A percentile compares a stretch with the other conserved stretches of the same genome.
These are phyloP conservation scores for Maccullochella peelii DNA, from an alignment of 2,113 vertebrate genomes.

Conservation along the genomic window DNA sequence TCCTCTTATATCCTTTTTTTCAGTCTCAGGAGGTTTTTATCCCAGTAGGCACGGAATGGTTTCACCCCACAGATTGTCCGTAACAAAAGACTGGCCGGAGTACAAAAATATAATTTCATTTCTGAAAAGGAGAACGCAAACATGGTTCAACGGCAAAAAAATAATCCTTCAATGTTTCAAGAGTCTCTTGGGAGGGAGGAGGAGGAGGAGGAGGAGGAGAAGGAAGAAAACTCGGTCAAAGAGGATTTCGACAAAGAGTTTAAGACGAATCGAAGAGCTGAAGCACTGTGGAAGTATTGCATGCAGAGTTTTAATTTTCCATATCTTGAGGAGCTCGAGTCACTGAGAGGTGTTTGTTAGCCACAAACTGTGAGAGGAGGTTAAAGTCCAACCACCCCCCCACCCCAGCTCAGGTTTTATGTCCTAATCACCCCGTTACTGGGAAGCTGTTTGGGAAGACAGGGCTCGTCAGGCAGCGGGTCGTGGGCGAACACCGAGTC, in stretches of 20 bases:
- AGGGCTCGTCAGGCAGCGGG: constrained; percentile 90
- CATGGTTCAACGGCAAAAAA: constrained; percentile 67
- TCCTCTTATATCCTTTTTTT: constrained; percentile 57
- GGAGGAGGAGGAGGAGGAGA: constrained; percentile 30
- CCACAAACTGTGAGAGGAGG: constrained; percentile 35
- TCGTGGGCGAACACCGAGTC: constrained; percentile 98
- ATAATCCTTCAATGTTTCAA: constrained; percentile 75
- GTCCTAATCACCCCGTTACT: constrained; percentile 87
- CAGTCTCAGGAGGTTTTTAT: constrained; percentile 64
- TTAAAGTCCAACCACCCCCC: constrained; percentile 3
- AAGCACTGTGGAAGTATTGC: constrained; percentile 75
- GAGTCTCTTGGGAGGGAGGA: constrained; percentile 45
- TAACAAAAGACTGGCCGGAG: constrained; percentile 82
- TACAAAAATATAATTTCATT: constrained; percentile 86
- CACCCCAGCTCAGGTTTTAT: constrained; percentile 71
- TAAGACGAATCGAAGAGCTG: constrained; percentile 56
- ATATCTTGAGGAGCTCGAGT: constrained; percentile 40
- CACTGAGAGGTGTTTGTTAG: constrained; percentile 49
- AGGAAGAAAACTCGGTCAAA: constrained; percentile 18
- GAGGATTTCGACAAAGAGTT: constrained; percentile 42
- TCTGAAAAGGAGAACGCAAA: constrained; percentile 69
- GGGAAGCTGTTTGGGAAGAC: constrained; percentile 88
- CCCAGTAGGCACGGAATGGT: constrained; percentile 83
- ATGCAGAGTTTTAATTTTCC: constrained; percentile 59
- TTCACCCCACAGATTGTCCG: constrained; percentile 74